These are phyloP conservation scores for Porites lobata DNA, from an alignment of 92 coral and sea anemone species.

Conservation along the genomic window DNA sequence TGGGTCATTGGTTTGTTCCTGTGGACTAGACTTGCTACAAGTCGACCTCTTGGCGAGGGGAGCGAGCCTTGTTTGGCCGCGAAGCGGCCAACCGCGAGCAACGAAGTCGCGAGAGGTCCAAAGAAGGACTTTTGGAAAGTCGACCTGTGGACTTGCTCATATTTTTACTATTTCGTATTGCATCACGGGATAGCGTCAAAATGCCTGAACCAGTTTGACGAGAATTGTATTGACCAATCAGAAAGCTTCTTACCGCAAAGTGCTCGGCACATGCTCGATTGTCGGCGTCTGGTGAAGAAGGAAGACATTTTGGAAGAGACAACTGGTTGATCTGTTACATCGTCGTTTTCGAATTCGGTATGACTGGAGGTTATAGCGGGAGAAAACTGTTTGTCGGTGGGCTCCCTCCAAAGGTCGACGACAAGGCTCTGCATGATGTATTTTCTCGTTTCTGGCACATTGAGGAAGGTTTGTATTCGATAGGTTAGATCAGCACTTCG, in stretches of 20 bases:
- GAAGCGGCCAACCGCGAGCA: no score
- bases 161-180: no score
- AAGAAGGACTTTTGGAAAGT: no score
- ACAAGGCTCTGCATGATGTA: constrained; percentile 64
- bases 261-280: not conserved
- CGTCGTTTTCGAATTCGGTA: not conserved
- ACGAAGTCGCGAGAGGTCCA: no score
- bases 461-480: constrained; percentile 69
- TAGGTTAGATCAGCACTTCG: not conserved
- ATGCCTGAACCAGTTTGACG: no score
- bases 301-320: constrained; percentile 1
- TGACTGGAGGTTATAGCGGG: constrained; percentile 65
- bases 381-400: constrained; percentile 89
- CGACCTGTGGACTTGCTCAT: no score
- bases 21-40: no score
- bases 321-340: no score
- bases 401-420: constrained; percentile 76
- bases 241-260: not conserved
- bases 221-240: constrained; percentile 17
- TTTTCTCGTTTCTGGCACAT: constrained; percentile 71
- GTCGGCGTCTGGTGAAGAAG: not conserved
- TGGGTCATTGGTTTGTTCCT: no score
- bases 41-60: no score
- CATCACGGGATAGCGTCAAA: no score
- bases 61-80: no score